These are phyloP conservation scores for Amniataba percoides DNA, from an alignment of 2,797 vertebrate genomes.

Conservation along the genomic window DNA sequence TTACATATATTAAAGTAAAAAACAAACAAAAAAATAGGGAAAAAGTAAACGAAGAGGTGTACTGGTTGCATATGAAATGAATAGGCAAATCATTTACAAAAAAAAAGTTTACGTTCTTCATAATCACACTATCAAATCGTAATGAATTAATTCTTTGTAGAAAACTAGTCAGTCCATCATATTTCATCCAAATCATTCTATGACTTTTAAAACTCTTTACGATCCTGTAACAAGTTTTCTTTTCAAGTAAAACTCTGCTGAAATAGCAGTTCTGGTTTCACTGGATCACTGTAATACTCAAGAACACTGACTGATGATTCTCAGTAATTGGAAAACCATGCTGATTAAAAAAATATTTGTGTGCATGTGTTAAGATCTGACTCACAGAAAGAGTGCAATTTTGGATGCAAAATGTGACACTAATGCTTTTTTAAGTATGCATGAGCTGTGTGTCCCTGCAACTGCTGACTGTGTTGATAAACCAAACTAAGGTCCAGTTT, in stretches of 20 bases:
- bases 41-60: neutral
- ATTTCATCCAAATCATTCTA: neutral
- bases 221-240: too few relatives aligned
- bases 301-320: neutral
- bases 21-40: neutral
- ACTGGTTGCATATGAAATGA: neutral
- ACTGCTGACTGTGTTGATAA: neutral
- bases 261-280: neutral
- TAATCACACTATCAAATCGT: too few relatives aligned
- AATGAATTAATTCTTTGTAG: neutral
- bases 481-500: neutral
- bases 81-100: too few relatives aligned
- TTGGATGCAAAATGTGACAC: neutral
- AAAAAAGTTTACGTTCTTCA: too few relatives aligned
- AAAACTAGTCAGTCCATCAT: neutral
- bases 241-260: neutral
- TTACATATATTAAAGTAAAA: neutral
- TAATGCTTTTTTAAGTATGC: too few relatives aligned
- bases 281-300: neutral
- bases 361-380: neutral
- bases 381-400: neutral
- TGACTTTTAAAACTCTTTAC: too few relatives aligned
- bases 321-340: neutral
- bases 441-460: neutral
- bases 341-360: neutral